Evolutionary conservation across 2,888 invertebrate genomes (phyloP).

Genomic region (Amphiduros pacificus): DNA sequence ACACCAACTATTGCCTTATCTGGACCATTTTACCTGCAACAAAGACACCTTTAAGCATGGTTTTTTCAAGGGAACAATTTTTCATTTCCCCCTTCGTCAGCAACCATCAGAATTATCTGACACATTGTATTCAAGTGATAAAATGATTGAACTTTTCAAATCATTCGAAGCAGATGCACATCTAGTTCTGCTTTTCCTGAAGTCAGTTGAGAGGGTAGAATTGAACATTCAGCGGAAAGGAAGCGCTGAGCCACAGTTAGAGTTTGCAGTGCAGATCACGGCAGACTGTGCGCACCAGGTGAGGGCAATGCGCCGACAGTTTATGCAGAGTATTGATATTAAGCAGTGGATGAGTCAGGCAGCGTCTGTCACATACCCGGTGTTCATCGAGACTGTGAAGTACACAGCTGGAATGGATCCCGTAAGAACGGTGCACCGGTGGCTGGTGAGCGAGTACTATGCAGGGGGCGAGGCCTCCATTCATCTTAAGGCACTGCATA

Average conservation of each 20-base stretch:
- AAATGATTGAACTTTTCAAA: conserved; percentile 36
- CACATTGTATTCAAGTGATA: conserved; percentile 35
- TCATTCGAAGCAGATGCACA: conserved; percentile 40
- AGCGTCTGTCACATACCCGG: conserved; percentile 2
- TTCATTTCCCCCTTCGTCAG: conserved; percentile 49
- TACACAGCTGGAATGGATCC: background rate
- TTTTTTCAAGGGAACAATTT: conserved; percentile 43
- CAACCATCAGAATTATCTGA: conserved; percentile 38
- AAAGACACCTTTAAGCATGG: conserved; percentile 28
- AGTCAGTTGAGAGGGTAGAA: conserved; percentile 38
- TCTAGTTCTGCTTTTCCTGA: conserved; percentile 44
- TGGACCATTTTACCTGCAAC: conserved; percentile 35
- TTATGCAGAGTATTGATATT: background rate
- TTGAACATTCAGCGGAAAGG: conserved; percentile 21
- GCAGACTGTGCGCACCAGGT: conserved; percentile 12
- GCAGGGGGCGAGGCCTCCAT: conserved; percentile 22
- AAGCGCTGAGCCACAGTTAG: background rate
- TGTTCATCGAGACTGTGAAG: conserved; percentile 11
- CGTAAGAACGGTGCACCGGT: conserved; percentile 2
- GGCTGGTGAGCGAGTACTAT: conserved; percentile 23
- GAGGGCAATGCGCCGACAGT: background rate
- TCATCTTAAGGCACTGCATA: conserved; percentile 14
- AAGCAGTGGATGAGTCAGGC: conserved; percentile 8
- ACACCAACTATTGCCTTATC: conserved; percentile 36
- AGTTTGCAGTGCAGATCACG: conserved; percentile 17